Conservation (phyloP, 2,797 vertebrate genomes). For the Meda fulgida region DNA sequence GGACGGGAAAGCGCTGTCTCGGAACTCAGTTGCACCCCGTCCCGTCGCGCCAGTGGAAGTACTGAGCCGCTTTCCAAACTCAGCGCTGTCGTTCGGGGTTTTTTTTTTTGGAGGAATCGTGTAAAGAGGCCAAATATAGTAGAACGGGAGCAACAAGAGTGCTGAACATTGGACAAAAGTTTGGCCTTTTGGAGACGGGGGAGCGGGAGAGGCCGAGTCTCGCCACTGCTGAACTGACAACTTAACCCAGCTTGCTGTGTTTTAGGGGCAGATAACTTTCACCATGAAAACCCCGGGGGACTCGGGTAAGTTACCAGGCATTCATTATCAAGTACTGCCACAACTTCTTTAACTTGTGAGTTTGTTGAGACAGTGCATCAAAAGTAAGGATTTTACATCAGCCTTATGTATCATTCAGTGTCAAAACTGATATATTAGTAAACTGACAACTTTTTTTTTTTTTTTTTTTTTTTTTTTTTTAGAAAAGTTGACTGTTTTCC, state of each 20-base stretch:
- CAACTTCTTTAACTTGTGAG: constrained; percentile 29
- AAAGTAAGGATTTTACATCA: neutral
- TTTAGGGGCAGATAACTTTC: constrained; percentile 29
- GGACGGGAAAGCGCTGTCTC: constrained; percentile 33
- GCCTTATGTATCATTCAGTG: neutral
- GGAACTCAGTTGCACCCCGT: constrained; percentile 45
- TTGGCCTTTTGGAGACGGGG: constrained; percentile 44
- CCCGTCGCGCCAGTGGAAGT: constrained; percentile 34
- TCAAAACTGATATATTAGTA: neutral
- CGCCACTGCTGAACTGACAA: constrained; percentile 38
- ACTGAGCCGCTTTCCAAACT: constrained; percentile 23
- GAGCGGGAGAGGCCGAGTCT: constrained; percentile 42
- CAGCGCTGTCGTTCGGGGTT: neutral
- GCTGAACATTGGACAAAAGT: constrained; percentile 41
- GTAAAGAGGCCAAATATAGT: neutral
- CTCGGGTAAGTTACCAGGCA: constrained; percentile 71
- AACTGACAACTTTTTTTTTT: neutral
- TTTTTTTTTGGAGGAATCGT: neutral
- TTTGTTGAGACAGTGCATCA: neutral
- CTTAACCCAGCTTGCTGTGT: constrained; percentile 14
- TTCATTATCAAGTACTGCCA: constrained; percentile 8
- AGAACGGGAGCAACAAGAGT: constrained; percentile 35
- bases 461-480: neutral
- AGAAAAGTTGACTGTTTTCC: neutral
- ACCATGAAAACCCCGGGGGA: constrained; percentile 83